A percentile compares a stretch with the other conserved stretches of the same genome.
phyloP scores from a whole-genome alignment of 2,113 vertebrate genomes.

The Guaruba guarouba region DNA sequence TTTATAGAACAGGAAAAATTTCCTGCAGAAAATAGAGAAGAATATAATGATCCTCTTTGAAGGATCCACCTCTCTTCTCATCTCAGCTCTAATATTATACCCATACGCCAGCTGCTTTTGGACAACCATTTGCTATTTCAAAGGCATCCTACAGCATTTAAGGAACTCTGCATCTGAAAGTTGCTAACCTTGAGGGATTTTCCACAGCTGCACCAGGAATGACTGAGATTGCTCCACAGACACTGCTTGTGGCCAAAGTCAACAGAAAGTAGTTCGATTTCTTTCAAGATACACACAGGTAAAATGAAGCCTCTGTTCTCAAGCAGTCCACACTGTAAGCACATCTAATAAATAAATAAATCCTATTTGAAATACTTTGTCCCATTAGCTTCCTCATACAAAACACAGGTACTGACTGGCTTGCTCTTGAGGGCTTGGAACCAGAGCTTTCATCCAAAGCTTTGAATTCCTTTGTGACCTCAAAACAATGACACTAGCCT shows the following conservation, averaged over 20 bases:
- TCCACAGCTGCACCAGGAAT: constrained; percentile 13
- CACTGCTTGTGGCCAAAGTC: constrained; percentile 71
- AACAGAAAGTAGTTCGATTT: constrained; percentile 69
- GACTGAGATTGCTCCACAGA: constrained; percentile 38
- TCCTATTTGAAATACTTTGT: neutral
- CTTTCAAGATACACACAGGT: neutral
- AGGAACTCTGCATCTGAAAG: constrained; percentile 5
- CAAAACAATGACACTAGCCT: neutral
- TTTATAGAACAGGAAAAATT: neutral
- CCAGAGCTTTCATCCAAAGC: neutral
- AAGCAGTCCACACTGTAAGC: neutral
- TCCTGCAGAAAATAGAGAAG: neutral
- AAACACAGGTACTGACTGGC: neutral
- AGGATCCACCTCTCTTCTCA: neutral
- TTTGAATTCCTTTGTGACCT: neutral
- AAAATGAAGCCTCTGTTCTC: constrained; percentile 21
- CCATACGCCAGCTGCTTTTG: neutral
- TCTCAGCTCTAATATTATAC: neutral
- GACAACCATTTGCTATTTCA: neutral
- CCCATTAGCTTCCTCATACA: neutral
- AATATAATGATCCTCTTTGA: neutral
- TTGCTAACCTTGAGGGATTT: constrained; percentile 35
- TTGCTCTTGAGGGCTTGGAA: neutral
- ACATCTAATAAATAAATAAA: neutral
- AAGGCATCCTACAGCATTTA: neutral